These are phyloP conservation scores for Cinclus cinclus DNA, from an alignment of 2,113 vertebrate genomes.

Conservation along the genomic window DNA sequence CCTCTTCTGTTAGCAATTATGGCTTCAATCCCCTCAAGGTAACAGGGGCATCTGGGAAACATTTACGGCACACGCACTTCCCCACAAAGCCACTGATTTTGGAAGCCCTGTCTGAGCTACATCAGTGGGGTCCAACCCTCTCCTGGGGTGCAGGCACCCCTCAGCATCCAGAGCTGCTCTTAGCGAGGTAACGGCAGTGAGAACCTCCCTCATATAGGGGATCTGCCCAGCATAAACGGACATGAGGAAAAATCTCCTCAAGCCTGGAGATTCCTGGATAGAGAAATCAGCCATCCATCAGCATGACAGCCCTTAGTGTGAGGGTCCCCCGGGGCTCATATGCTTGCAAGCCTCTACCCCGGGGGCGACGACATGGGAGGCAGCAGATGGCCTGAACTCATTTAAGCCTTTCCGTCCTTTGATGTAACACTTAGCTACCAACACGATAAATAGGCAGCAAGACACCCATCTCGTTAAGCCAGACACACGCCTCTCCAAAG, in stretches of 20 bases:
- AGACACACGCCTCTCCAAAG: background rate
- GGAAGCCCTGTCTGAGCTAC: background rate
- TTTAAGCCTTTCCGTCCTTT: constrained; percentile 41
- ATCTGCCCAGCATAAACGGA: background rate
- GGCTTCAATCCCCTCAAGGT: background rate
- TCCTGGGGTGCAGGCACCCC: background rate
- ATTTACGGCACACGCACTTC: background rate
- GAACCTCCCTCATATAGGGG: background rate
- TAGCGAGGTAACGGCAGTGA: background rate
- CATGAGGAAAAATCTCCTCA: background rate
- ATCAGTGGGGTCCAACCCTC: background rate
- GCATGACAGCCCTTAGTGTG: background rate
- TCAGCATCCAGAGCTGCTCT: fast-evolving
- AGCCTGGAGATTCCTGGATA: constrained; percentile 3
- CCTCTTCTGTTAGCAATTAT: background rate
- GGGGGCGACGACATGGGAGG: background rate
- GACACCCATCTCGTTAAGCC: constrained; percentile 48
- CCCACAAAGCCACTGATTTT: background rate
- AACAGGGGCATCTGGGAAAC: background rate
- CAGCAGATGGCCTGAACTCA: constrained; percentile 43
- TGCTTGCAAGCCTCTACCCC: background rate
- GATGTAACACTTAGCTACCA: constrained; percentile 25
- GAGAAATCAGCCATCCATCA: constrained; percentile 24
- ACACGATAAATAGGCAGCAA: background rate
- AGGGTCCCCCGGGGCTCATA: background rate